Conservation (phyloP, 2,113 vertebrate genomes). For the Brienomyrus longianalis region DNA sequence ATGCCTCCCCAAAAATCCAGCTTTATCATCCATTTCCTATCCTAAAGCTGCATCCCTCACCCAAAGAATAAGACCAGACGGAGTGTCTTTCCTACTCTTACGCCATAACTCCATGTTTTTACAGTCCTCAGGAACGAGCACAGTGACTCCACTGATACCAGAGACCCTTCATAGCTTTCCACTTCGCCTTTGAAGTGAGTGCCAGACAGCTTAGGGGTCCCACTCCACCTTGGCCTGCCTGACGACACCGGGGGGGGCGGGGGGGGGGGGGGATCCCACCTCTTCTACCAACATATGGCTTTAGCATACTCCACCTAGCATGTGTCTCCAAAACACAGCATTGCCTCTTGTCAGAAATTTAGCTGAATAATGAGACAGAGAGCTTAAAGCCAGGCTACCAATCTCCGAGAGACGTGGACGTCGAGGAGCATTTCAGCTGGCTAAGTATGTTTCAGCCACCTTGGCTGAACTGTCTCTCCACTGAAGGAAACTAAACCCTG, state of each 20-base stretch:
- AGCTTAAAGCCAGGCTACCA: not conserved
- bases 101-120: not conserved
- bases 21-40: slow-evolving; percentile 3
- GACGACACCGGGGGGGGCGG: slow-evolving; percentile 35
- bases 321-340: not conserved
- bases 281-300: slow-evolving; percentile 41
- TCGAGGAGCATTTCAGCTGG: not conserved
- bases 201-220: slow-evolving; percentile 65
- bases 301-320: slow-evolving; percentile 25
- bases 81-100: not conserved
- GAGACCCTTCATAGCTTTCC: slow-evolving; percentile 63
- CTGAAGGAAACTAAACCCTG: not conserved
- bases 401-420: not conserved
- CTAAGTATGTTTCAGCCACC: not conserved
- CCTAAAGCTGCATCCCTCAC: not conserved
- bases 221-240: slow-evolving; percentile 48
- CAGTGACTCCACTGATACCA: slow-evolving; percentile 59
- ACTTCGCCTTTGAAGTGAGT: slow-evolving; percentile 62
- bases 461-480: not conserved
- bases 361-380: not conserved
- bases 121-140: slow-evolving; percentile 41
- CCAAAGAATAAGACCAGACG: not conserved
- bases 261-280: slow-evolving; percentile 43
- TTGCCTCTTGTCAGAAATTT: not conserved
- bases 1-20: not conserved